Conservation (phyloP, 2,797 vertebrate genomes). For the Heliangelus exortis region DNA sequence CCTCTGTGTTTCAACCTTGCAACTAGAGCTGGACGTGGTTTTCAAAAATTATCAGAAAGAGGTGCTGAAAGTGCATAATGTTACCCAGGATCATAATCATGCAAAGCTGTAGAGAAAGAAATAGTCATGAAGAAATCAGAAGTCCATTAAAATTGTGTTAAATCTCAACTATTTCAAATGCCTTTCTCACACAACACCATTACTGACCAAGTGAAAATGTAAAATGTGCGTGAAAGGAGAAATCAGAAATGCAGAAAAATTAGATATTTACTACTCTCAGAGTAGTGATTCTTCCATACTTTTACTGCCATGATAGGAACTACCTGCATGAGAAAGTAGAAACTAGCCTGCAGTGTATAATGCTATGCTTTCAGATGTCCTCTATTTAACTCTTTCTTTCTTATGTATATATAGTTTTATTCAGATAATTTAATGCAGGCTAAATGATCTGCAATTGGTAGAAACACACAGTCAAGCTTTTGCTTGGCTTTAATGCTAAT, state of each 20-base stretch:
- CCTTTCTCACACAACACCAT: background rate
- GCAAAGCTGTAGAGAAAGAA: background rate
- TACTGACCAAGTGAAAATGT: background rate
- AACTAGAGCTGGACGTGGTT: background rate
- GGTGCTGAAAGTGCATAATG: background rate
- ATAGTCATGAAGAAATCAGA: background rate
- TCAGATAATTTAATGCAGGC: background rate
- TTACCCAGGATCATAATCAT: background rate
- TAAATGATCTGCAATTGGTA: background rate
- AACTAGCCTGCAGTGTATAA: background rate
- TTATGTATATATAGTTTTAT: background rate
- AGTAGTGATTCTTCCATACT: background rate
- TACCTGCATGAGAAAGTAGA: background rate
- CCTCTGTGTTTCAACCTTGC: background rate
- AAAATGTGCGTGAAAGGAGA: background rate
- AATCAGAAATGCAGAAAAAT: background rate
- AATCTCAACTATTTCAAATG: background rate
- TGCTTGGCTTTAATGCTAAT: background rate
- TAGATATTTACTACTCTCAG: background rate
- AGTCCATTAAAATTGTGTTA: background rate
- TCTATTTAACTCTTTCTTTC: background rate
- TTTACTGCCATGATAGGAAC: rapidly evolving
- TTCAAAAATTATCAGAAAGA: background rate
- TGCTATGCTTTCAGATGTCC: background rate
- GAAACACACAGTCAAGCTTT: background rate